Evolutionary conservation across 2,113 vertebrate genomes (phyloP).

Genomic region (Istiophorus platypterus): DNA sequence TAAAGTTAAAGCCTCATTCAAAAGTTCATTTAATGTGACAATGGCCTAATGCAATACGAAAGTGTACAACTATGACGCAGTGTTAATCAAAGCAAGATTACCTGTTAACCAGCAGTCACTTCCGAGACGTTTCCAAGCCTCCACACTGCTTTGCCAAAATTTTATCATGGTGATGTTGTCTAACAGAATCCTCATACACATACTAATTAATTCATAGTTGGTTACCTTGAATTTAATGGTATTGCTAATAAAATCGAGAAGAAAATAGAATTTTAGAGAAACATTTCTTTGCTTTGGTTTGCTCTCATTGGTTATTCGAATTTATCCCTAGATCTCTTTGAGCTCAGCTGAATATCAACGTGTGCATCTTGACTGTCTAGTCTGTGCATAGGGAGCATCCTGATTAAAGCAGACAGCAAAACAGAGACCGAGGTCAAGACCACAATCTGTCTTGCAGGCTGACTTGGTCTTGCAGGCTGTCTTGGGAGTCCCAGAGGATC

Average conservation of each 20-base stretch:
- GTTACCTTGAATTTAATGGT: background rate
- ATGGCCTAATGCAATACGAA: conserved; percentile 15
- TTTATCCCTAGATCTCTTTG: conserved; percentile 5
- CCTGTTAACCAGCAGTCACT: no score
- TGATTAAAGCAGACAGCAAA: conserved; percentile 49
- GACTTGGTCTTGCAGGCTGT: conserved; percentile 52
- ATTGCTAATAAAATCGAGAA: background rate
- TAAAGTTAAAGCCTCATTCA: conserved; percentile 18
- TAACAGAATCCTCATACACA: no score
- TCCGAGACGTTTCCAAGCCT: no score
- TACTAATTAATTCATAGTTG: background rate
- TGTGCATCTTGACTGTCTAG: conserved; percentile 63
- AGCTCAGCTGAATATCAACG: conserved; percentile 40
- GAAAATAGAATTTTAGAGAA: background rate
- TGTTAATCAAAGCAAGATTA: background rate
- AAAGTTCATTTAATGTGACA: conserved; percentile 30
- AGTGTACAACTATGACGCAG: background rate
- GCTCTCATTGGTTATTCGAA: conserved; percentile 6
- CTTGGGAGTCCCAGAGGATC: conserved; percentile 38
- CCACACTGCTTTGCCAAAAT: no score
- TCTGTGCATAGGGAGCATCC: conserved; percentile 49
- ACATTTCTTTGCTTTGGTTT: background rate
- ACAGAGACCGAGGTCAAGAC: conserved; percentile 64
- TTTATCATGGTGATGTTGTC: no score
- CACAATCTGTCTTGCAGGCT: conserved; percentile 67